Percentiles rank a stretch among this genome's conserved stretches.
These are phyloP conservation scores for Oeneis ivallda DNA, from an alignment of 2,888 invertebrate genomes.

Conservation along the genomic window DNA sequence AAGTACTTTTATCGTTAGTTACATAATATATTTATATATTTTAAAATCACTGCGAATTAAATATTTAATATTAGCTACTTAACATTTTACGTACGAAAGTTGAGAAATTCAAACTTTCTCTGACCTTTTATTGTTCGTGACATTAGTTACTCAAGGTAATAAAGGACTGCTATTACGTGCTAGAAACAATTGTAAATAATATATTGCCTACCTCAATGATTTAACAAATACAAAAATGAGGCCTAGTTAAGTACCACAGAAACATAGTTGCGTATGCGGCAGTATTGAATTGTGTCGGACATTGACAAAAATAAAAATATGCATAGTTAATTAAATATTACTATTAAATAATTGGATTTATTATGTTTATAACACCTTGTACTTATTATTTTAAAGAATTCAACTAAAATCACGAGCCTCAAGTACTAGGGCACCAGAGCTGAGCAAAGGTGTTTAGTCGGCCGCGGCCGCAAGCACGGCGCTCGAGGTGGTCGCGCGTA, in stretches of 20 bases:
- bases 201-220: constrained; percentile 19
- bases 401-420: constrained; percentile 75
- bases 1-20: background rate
- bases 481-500: constrained; percentile 59
- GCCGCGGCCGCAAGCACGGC: constrained; percentile 55
- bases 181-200: constrained; percentile 31
- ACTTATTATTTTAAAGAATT: constrained; percentile 68
- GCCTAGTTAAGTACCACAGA: background rate
- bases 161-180: constrained; percentile 29
- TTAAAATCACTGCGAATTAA: constrained; percentile 39
- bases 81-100: constrained; percentile 30
- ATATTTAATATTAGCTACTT: constrained; percentile 24
- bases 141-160: constrained; percentile 26
- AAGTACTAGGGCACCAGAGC: constrained; percentile 53
- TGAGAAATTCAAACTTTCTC: background rate
- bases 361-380: constrained; percentile 61
- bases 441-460: constrained; percentile 32
- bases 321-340: constrained; percentile 24
- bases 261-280: constrained; percentile 28
- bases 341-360: constrained; percentile 23
- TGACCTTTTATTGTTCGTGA: constrained; percentile 1
- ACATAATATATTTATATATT: constrained; percentile 27
- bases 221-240: constrained; percentile 22
- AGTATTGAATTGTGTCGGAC: constrained; percentile 32
- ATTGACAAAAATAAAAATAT: constrained; percentile 33